Conservation (phyloP, 2,888 invertebrate genomes). For the Exocentrus adspersus region DNA sequence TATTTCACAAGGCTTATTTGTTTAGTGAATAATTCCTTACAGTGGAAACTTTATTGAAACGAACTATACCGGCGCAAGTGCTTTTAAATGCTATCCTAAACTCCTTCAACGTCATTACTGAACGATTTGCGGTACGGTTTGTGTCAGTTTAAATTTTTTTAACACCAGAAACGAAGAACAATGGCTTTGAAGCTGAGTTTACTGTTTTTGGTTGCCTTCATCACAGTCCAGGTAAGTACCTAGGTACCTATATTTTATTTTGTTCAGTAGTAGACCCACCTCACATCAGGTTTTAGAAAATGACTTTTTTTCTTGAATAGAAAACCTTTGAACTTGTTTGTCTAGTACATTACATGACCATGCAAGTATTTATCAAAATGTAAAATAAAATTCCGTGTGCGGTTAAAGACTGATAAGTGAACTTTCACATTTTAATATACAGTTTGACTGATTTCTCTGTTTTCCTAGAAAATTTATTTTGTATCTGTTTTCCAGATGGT, state of each 20-base stretch:
- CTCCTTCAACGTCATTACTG: slow-evolving; percentile 9
- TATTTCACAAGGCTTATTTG: too few relatives aligned
- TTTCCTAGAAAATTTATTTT: neutral
- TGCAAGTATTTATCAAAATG: too few relatives aligned
- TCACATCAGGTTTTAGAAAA: too few relatives aligned
- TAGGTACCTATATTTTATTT: too few relatives aligned
- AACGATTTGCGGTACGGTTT: slow-evolving; percentile 18
- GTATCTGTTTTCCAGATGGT: slow-evolving; percentile 15
- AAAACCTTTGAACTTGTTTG: too few relatives aligned
- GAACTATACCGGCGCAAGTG: slow-evolving; percentile 17
- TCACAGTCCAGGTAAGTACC: slow-evolving; percentile 48
- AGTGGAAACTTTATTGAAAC: slow-evolving; percentile 4
- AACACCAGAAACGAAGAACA: slow-evolving; percentile 24
- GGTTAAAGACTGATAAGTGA: too few relatives aligned
- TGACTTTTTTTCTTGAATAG: too few relatives aligned
- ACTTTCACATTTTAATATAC: too few relatives aligned
- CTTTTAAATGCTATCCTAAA: slow-evolving; percentile 2
- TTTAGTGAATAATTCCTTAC: too few relatives aligned
- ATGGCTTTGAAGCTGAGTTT: slow-evolving; percentile 49
- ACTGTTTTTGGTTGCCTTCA: slow-evolving; percentile 38
- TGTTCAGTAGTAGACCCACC: too few relatives aligned
- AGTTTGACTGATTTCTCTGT: neutral
- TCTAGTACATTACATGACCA: too few relatives aligned
- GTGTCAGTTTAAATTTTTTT: slow-evolving; percentile 3
- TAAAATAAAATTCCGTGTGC: too few relatives aligned